These are phyloP conservation scores for Oryzias javanicus DNA, from an alignment of 2,113 vertebrate genomes.

Conservation along the genomic window DNA sequence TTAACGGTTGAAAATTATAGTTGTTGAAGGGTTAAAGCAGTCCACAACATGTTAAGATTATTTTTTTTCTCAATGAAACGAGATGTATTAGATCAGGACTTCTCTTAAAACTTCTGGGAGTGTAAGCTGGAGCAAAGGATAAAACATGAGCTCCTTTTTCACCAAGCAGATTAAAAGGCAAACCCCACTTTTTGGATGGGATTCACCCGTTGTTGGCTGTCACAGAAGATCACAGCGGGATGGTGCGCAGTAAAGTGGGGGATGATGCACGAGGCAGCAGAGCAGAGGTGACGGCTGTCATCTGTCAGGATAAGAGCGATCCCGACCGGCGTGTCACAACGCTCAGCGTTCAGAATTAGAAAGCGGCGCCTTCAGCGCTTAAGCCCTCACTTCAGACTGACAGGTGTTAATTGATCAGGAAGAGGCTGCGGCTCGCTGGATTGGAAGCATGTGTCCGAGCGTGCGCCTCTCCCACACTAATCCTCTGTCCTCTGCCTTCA, in stretches of 20 bases:
- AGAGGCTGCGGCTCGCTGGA: slow-evolving; percentile 4
- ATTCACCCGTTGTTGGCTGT: slow-evolving; percentile 10
- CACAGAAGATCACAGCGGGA: neutral
- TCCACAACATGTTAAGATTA: too few species aligned
- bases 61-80: too few species aligned
- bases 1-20: too few species aligned
- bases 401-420: slow-evolving; percentile 42
- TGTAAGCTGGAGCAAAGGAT: neutral
- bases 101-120: neutral
- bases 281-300: slow-evolving; percentile 30
- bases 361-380: slow-evolving; percentile 40
- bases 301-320: slow-evolving; percentile 40
- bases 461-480: slow-evolving; percentile 13
- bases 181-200: neutral
- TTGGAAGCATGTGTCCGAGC: neutral
- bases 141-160: neutral
- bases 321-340: slow-evolving; percentile 19
- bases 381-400: slow-evolving; percentile 35
- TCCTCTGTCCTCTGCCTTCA: slow-evolving; percentile 20
- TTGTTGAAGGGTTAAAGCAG: too few species aligned
- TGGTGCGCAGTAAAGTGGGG: slow-evolving; percentile 10
- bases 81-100: too few species aligned
- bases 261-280: neutral
- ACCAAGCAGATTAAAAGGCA: neutral
- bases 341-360: slow-evolving; percentile 34